Percentiles rank a stretch among this genome's conserved stretches.
These are phyloP conservation scores for Sapajus apella DNA, from an alignment of 2,113 vertebrate genomes.

Conservation along the genomic window DNA sequence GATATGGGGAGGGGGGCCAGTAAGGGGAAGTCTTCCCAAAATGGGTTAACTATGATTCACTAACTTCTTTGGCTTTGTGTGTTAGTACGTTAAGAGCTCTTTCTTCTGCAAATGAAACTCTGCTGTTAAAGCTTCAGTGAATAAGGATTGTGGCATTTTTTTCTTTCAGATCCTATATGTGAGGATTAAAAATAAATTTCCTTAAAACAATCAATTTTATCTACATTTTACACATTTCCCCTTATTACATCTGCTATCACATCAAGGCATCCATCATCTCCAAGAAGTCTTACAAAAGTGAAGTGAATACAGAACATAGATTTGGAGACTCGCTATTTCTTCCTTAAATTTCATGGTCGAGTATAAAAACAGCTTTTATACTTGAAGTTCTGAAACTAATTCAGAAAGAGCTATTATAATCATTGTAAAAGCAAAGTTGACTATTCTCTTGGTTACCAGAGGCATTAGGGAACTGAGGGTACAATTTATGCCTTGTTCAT, in stretches of 20 bases:
- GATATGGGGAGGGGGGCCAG: background rate
- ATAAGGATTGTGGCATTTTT: background rate
- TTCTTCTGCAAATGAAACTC: conserved; percentile 24
- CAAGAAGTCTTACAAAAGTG: conserved; percentile 45
- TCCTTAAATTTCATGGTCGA: conserved; percentile 62
- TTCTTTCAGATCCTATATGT: conserved; percentile 38
- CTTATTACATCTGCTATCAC: conserved; percentile 24
- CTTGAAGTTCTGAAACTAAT: conserved; percentile 65
- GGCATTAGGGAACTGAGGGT: conserved; percentile 49
- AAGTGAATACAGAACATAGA: background rate
- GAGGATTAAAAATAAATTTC: conserved; percentile 53
- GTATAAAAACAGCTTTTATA: conserved; percentile 58
- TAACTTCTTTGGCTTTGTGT: background rate
- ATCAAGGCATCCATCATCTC: conserved; percentile 39
- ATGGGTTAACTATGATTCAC: conserved; percentile 2
- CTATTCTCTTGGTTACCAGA: conserved; percentile 62
- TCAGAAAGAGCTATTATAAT: conserved; percentile 71
- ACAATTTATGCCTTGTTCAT: conserved; percentile 64
- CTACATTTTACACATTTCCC: conserved; percentile 34
- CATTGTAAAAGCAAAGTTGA: conserved; percentile 66
- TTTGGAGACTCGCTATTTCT: conserved; percentile 55
- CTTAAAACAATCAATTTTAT: conserved; percentile 62
- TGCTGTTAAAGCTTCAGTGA: conserved; percentile 33
- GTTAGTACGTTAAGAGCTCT: background rate
- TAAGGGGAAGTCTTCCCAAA: background rate